phyloP scores from a whole-genome alignment of 2,113 vertebrate genomes.

The Canis aureus region DNA sequence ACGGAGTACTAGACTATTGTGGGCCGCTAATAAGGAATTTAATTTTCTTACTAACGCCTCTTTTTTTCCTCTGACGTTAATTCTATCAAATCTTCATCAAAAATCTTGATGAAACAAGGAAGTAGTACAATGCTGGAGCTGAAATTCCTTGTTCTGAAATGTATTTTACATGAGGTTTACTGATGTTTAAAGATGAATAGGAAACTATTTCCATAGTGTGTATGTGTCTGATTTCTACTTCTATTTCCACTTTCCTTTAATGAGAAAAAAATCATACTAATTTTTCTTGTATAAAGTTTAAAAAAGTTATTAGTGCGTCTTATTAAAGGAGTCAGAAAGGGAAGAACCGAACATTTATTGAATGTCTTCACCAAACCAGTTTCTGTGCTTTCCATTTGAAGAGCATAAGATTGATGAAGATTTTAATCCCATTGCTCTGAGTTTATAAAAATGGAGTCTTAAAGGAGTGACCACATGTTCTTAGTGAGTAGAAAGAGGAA shows the following conservation, averaged over 20 bases:
- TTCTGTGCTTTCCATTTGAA: conserved; percentile 47
- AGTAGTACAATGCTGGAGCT: neutral
- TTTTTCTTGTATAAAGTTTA: conserved; percentile 14
- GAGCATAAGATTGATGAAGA: neutral
- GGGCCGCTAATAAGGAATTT: conserved; percentile 35
- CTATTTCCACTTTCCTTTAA: neutral
- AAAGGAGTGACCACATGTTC: neutral
- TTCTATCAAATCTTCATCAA: neutral
- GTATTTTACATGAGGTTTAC: conserved; percentile 37
- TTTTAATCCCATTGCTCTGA: conserved; percentile 29
- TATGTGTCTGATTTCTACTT: neutral
- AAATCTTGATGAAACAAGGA: conserved; percentile 48
- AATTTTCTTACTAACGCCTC: conserved; percentile 40
- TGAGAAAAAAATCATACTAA: conserved; percentile 30
- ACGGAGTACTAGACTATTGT: neutral
- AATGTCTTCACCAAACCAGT: conserved; percentile 1
- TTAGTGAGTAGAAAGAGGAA: neutral
- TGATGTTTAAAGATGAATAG: conserved; percentile 21
- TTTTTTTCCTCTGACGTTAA: neutral
- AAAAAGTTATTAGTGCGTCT: neutral
- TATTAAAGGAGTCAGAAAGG: conserved; percentile 33
- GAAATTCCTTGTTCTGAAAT: conserved; percentile 16
- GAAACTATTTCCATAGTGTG: neutral
- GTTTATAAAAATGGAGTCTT: conserved; percentile 20
- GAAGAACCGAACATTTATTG: conserved; percentile 1